Base-by-base conservation (phyloP, 1,140 invertebrate genomes). In the Leptinotarsa lineolata region DNA sequence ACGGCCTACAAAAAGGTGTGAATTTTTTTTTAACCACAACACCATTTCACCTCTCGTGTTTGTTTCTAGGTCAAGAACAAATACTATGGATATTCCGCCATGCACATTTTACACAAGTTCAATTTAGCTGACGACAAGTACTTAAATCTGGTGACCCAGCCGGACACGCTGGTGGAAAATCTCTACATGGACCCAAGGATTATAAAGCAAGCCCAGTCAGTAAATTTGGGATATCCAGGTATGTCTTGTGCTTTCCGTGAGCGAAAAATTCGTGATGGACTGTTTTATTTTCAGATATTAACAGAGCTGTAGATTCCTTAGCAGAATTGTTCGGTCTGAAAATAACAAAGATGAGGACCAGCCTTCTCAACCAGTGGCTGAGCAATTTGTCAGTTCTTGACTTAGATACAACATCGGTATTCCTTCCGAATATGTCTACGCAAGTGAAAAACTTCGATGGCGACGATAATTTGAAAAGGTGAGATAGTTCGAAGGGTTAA, bases 171-270 rank as follows among this genome's bases (percentile, higher is more conserved):
- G 44, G 81, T 83, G 21, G 63, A 71, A 60, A 75, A 77, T 11
- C 70, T 83, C 12, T 83, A 82, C 70, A 74, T 60, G 30, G 80
- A 83, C 73, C 74, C 77, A 3, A 74, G 79, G 30, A 82, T 82
- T 64, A 24, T 79, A 21, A 67, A 73, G 59, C 66, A 71, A 24
- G 54, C 65, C n/a, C 74, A 76, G 61, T 64, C 59, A 24, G 21
- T 75, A 13, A 58, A 64, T 22, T 72, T 76, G 18, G 24, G 74
- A 68, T 79, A 74, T 72, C 77, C 79, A 76, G 77, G 81, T 82
- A 77, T n/a, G 2, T 54, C 16, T 54, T 54, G n/a, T 54, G 48
- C 3, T 1, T 54, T 54, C 15, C 3, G 15, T n/a, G 3, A 13
- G 48, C 4, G 13, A 54, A 54, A 59, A 20, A 59, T 16, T 59